Conservation (phyloP, 1,140 invertebrate genomes). For the Brevipalpus yothersi region DNA sequence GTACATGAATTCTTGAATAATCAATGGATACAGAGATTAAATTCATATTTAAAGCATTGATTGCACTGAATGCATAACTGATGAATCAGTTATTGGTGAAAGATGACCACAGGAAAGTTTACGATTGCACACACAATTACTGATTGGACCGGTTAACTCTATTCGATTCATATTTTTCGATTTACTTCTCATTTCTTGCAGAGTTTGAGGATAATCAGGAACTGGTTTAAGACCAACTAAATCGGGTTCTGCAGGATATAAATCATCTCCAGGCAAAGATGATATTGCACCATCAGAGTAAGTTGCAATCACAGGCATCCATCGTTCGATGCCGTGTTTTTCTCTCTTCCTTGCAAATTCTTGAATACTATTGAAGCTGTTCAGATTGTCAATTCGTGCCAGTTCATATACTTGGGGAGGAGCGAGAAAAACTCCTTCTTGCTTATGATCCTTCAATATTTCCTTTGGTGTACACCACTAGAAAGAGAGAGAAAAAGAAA, state of each 20-base stretch:
- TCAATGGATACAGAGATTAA: too few species aligned
- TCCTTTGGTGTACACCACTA: slow-evolving; percentile 21
- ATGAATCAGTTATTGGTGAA: slow-evolving; percentile 4
- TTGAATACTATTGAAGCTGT: slow-evolving; percentile 16
- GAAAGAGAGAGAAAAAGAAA: background rate
- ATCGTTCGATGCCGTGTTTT: slow-evolving; percentile 16
- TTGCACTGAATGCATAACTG: background rate
- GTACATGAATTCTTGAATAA: too few species aligned
- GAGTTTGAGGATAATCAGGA: slow-evolving; percentile 10
- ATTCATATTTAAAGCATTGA: background rate
- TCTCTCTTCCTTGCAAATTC: slow-evolving; percentile 17
- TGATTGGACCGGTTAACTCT: slow-evolving; percentile 13
- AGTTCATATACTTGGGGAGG: slow-evolving; percentile 28
- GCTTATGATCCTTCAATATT: slow-evolving; percentile 17
- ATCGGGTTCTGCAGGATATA: slow-evolving; percentile 14
- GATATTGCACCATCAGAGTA: slow-evolving; percentile 20
- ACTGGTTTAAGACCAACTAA: slow-evolving; percentile 11
- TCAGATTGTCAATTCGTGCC: slow-evolving; percentile 13
- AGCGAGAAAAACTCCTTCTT: slow-evolving; percentile 17
- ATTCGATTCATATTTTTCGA: slow-evolving; percentile 13
- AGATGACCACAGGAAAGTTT: slow-evolving; percentile 14
- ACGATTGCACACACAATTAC: slow-evolving; percentile 11
- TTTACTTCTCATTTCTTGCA: slow-evolving; percentile 11
- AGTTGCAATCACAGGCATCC: slow-evolving; percentile 19
- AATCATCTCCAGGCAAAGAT: slow-evolving; percentile 20